Conservation (phyloP, 2,797 vertebrate genomes). For the Oophaga sylvatica region DNA sequence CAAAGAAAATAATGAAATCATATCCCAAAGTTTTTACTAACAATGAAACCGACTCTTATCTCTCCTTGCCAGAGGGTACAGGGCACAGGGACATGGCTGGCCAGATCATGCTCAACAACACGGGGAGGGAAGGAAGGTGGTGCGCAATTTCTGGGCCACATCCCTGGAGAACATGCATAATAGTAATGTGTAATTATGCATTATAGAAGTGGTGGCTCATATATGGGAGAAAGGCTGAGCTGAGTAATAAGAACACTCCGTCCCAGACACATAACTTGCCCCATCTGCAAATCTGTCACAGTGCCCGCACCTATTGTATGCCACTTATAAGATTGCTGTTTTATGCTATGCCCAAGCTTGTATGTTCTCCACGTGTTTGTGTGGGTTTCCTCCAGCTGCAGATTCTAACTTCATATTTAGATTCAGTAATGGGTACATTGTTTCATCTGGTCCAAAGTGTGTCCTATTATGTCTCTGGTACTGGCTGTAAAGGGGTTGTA, state of each 20-base stretch:
- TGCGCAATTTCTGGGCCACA: background rate
- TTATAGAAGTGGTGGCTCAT: background rate
- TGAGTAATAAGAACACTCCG: too few species aligned
- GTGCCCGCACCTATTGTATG: too few species aligned
- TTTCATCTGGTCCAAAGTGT: background rate
- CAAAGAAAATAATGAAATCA: constrained; percentile 55
- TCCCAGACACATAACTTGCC: too few species aligned
- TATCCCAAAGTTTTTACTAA: constrained; percentile 48
- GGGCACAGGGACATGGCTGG: background rate
- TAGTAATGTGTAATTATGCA: background rate
- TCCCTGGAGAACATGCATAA: background rate
- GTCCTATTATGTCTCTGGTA: too few species aligned
- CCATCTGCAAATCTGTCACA: too few species aligned
- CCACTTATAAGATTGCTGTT: too few species aligned
- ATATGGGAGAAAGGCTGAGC: too few species aligned
- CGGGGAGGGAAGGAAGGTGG: background rate
- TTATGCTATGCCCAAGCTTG: too few species aligned
- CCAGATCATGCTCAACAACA: background rate
- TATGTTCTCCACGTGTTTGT: too few species aligned
- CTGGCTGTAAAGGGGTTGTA: too few species aligned
- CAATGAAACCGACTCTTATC: constrained; percentile 47
- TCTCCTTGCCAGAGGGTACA: constrained; percentile 23
- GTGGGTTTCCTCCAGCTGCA: background rate
- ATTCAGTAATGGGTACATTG: background rate
- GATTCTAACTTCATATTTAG: background rate